Evolutionary conservation across 2,888 invertebrate species (phyloP).

Genomic region (Cosmopolites sordidus): DNA sequence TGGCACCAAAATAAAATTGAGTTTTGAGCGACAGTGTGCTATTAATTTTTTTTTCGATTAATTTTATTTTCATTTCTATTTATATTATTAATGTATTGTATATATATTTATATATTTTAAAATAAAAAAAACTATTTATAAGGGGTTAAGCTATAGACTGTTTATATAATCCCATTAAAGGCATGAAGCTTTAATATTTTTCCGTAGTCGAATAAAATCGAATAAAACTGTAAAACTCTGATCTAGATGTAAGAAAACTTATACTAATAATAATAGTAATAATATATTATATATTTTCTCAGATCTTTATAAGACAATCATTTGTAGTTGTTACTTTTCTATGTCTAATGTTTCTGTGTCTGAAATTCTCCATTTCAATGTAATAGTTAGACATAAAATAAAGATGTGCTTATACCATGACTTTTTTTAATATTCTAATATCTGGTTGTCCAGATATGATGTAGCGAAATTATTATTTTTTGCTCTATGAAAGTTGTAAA

Average conservation of each 20-base stretch:
- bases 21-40: too few species aligned
- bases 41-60: too few species aligned
- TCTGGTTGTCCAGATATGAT: neutral
- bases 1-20: too few species aligned
- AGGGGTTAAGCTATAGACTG: neutral
- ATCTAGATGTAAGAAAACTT: neutral
- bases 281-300: constrained; percentile 25
- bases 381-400: too few species aligned
- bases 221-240: constrained; percentile 7
- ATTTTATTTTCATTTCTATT: too few species aligned
- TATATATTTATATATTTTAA: too few species aligned
- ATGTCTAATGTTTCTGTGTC: constrained; percentile 9
- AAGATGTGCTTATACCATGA: too few species aligned
- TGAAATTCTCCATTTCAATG: neutral
- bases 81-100: too few species aligned
- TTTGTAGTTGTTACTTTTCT: constrained; percentile 13
- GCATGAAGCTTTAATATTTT: constrained; percentile 25
- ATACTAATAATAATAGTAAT: neutral
- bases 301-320: constrained; percentile 27
- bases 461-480: neutral
- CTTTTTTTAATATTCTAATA: neutral
- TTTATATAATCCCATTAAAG: constrained; percentile 7
- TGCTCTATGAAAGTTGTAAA: neutral
- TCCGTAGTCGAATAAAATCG: constrained; percentile 11
- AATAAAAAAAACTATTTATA: too few species aligned